Percentiles rank a stretch among this genome's conserved stretches.
Evolutionary conservation across 2,888 invertebrate genomes (phyloP).

Genomic region (Nesidiocoris tenuis): DNA sequence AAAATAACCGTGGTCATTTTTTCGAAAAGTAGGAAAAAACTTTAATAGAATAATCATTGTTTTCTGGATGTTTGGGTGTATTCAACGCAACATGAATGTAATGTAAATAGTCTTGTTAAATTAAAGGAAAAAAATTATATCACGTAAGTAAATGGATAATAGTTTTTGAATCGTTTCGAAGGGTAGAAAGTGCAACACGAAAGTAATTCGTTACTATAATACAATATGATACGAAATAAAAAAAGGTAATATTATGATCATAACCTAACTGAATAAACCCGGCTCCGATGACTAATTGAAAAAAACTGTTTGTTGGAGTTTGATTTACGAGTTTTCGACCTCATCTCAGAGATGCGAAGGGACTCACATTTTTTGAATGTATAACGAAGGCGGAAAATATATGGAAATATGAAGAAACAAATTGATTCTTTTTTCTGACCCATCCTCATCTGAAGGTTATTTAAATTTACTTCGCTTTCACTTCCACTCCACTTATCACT

Average conservation of each 20-base stretch:
- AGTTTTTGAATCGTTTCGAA: slow-evolving; percentile 17
- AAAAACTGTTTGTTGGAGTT: neutral
- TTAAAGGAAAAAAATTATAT: slow-evolving; percentile 3
- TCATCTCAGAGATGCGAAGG: neutral
- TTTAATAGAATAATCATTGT: neutral
- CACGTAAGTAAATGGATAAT: neutral
- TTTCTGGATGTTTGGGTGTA: slow-evolving; percentile 24
- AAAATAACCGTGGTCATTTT: neutral
- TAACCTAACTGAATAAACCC: neutral
- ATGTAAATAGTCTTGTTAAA: slow-evolving; percentile 19
- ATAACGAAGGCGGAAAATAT: neutral
- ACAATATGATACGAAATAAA: neutral
- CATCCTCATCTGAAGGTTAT: too few species aligned
- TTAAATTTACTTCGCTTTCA: too few species aligned
- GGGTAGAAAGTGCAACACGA: neutral
- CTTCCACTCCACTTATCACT: too few species aligned
- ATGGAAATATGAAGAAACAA: neutral
- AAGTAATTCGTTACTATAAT: neutral
- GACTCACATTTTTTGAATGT: neutral
- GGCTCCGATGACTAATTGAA: neutral
- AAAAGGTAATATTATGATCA: neutral
- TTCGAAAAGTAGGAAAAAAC: neutral
- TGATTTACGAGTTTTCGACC: too few species aligned
- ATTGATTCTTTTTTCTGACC: too few species aligned
- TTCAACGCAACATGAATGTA: slow-evolving; percentile 33